Percentiles rank a stretch among this genome's conserved stretches.
phyloP scores from a whole-genome alignment of 2,797 vertebrate species.

The Megalops cyprinoides region DNA sequence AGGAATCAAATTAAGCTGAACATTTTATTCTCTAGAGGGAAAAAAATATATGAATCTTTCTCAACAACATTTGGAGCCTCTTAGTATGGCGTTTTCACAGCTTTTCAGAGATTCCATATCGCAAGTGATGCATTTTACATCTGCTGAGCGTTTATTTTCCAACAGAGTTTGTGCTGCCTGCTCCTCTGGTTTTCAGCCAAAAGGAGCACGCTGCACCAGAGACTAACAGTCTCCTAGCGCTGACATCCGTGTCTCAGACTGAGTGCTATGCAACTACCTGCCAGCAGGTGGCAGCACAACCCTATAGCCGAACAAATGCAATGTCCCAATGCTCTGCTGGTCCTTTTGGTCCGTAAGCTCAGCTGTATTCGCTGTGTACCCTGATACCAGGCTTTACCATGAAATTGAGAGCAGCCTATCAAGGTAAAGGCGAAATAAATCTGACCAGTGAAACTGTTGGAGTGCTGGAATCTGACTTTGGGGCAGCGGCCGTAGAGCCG shows the following conservation, averaged over 20 bases:
- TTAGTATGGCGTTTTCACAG: constrained; percentile 4
- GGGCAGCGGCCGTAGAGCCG: too few species aligned
- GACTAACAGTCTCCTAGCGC: background rate
- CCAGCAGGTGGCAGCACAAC: constrained; percentile 79
- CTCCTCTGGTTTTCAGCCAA: constrained; percentile 12
- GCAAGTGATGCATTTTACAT: constrained; percentile 15
- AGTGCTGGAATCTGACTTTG: too few species aligned
- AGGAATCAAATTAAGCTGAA: background rate
- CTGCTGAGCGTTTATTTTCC: constrained; percentile 16
- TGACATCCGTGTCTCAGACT: background rate
- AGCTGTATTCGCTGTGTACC: constrained; percentile 50
- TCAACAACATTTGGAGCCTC: background rate
- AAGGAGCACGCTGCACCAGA: background rate
- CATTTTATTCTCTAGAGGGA: background rate
- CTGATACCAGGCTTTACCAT: constrained; percentile 30
- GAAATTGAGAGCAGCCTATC: background rate
- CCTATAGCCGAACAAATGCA: constrained; percentile 31
- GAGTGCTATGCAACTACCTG: constrained; percentile 27
- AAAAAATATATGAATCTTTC: constrained; percentile 1
- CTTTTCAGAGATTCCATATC: background rate
- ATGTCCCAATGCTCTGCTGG: constrained; percentile 60
- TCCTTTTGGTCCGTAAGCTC: constrained; percentile 81
- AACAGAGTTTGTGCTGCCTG: background rate
- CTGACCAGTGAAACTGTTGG: background rate
- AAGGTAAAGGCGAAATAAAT: background rate